phyloP scores from a whole-genome alignment of 1,140 invertebrate genomes.

The Caenorhabditis brenneri region DNA sequence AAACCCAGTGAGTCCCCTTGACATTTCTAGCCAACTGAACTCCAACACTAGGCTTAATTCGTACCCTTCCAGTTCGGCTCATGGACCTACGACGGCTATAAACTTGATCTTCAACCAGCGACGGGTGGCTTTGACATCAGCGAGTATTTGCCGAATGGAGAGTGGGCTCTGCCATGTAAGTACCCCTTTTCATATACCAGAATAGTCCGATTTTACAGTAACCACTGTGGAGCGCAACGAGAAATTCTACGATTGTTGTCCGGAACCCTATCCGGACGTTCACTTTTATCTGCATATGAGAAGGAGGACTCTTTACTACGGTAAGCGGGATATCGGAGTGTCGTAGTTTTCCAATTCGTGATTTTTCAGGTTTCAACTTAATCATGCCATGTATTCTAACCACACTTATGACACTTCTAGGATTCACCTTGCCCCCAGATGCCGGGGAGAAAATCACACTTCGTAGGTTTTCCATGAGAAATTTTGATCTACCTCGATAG shows the following conservation, averaged over 20 bases:
- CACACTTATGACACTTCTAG: conserved; percentile 95
- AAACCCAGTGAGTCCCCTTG: no score
- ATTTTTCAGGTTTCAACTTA: conserved; percentile 85
- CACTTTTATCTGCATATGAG: conserved; percentile 96
- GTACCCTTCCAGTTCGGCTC: conserved; percentile 83
- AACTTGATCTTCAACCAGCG: conserved; percentile 87
- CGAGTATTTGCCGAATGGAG: conserved; percentile 94
- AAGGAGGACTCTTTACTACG: conserved; percentile 96
- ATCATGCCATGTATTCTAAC: conserved; percentile 97
- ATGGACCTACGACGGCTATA: conserved; percentile 92
- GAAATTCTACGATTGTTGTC: conserved; percentile 68
- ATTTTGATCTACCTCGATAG: not conserved
- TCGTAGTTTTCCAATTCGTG: no score
- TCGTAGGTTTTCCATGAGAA: conserved; percentile 74
- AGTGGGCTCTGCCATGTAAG: conserved; percentile 80
- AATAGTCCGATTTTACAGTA: conserved; percentile 54
- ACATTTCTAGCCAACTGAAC: no score
- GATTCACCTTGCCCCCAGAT: conserved; percentile 96
- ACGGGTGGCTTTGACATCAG: conserved; percentile 70
- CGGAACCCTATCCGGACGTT: conserved; percentile 77
- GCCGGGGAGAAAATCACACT: conserved; percentile 98
- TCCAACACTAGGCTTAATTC: no score
- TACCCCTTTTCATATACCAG: not conserved
- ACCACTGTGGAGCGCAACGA: conserved; percentile 68
- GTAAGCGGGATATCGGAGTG: conserved; percentile 73